A percentile compares a stretch with the other conserved stretches of the same genome.
These are phyloP conservation scores for Allolobophora icterica DNA, from an alignment of 2,888 invertebrate species.

Conservation along the genomic window DNA sequence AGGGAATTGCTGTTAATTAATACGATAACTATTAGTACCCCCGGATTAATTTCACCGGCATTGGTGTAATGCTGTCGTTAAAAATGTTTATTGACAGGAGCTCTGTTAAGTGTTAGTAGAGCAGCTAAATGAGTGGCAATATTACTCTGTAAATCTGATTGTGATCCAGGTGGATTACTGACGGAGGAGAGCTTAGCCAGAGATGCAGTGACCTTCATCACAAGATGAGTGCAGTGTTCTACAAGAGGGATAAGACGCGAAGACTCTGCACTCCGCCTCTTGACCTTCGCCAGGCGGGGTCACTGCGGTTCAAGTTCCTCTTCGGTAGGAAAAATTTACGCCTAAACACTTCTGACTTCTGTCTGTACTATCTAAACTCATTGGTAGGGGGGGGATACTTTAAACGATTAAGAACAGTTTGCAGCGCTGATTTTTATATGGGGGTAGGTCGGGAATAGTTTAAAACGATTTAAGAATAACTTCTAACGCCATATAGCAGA, in stretches of 20 bases:
- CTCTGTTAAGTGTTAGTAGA: no score
- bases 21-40: not conserved
- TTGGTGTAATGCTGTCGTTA: not conserved
- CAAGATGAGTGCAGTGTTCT: constrained; percentile 52
- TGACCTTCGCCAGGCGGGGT: constrained; percentile 55
- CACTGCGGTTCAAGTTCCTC: constrained; percentile 58
- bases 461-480: no score
- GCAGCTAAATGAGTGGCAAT: not conserved
- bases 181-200: constrained; percentile 55
- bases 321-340: constrained; percentile 53
- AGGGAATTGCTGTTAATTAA: not conserved
- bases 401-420: no score
- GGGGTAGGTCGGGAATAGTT: no score
- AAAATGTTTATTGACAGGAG: no score
- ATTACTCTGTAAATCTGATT: not conserved
- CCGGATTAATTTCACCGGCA: not conserved
- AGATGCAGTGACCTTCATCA: constrained; percentile 57
- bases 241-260: constrained; percentile 50
- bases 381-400: no score
- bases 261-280: constrained; percentile 59
- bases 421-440: no score
- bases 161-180: constrained; percentile 55
- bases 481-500: not conserved
- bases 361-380: no score
- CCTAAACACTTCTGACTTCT: no score